Percentiles rank a stretch among this genome's conserved stretches.
These are phyloP conservation scores for Homarus americanus DNA, from an alignment of 1,140 invertebrate species.

Conservation along the genomic window DNA sequence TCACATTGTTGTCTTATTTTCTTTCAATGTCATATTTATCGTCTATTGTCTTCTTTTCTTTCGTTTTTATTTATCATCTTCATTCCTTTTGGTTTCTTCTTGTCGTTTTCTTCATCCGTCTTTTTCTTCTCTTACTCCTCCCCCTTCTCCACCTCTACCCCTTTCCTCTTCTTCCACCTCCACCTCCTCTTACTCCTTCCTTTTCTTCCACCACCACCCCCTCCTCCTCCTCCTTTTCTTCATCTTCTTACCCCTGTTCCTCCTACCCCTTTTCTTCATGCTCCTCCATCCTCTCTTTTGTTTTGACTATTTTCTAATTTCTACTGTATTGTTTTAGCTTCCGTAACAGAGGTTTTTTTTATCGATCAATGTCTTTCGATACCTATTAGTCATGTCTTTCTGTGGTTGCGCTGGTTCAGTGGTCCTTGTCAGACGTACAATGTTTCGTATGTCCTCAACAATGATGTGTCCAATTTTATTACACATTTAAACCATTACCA, in stretches of 20 bases:
- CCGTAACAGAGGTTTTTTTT: too few relatives aligned
- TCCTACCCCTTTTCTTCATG: not conserved
- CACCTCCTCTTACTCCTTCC: not conserved
- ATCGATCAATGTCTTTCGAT: too few relatives aligned
- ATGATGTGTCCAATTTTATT: too few relatives aligned
- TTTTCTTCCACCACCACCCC: not conserved
- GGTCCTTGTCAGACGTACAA: too few relatives aligned
- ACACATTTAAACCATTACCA: too few relatives aligned
- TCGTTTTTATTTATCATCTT: not conserved
- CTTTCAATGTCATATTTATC: not conserved
- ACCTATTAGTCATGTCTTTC: too few relatives aligned
- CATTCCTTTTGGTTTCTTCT: not conserved
- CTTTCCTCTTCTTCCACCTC: not conserved
- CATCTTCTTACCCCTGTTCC: not conserved
- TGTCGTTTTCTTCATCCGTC: not conserved
- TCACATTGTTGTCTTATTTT: too few relatives aligned
- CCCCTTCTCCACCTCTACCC: not conserved
- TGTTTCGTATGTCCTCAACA: too few relatives aligned
- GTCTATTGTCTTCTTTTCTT: not conserved
- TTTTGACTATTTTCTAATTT: too few relatives aligned
- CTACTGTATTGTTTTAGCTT: too few relatives aligned
- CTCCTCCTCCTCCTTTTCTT: too few relatives aligned
- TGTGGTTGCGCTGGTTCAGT: too few relatives aligned
- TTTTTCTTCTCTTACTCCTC: not conserved
- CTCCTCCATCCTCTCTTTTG: not conserved